Evolutionary conservation across 2,797 vertebrate species (phyloP).

Genomic region (Graptemys geographica): DNA sequence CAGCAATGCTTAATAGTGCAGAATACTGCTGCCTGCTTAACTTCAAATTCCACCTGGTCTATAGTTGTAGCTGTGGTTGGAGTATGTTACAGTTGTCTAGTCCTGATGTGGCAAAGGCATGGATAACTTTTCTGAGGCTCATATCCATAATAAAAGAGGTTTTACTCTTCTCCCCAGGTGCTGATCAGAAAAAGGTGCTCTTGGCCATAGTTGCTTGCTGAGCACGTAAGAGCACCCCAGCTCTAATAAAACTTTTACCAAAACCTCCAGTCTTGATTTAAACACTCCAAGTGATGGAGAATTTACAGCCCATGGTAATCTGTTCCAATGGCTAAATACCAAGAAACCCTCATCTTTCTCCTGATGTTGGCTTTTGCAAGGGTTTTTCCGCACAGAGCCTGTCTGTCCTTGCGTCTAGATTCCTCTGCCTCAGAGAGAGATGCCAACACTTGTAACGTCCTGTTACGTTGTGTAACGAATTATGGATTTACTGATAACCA

Average conservation of each 20-base stretch:
- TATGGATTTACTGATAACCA: background rate
- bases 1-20: background rate
- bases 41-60: constrained; percentile 11
- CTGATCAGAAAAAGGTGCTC: background rate
- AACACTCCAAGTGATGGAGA: background rate
- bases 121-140: background rate
- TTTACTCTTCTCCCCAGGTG: background rate
- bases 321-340: accelerated
- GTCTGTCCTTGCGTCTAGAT: accelerated
- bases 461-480: background rate
- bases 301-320: background rate
- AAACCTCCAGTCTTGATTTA: too few relatives aligned
- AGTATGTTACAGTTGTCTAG: constrained; percentile 4
- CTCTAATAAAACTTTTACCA: background rate
- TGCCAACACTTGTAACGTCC: background rate
- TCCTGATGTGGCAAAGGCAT: background rate
- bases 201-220: background rate
- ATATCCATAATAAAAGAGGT: background rate
- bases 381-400: background rate
- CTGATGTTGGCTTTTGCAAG: background rate
- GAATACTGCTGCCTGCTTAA: background rate
- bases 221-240: background rate
- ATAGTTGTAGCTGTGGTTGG: background rate
- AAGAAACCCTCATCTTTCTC: background rate
- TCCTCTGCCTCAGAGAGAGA: background rate